Percentiles rank a stretch among this genome's conserved stretches.
phyloP scores from a whole-genome alignment of 2,888 invertebrate species.

The Chrysotoxum bicinctum region DNA sequence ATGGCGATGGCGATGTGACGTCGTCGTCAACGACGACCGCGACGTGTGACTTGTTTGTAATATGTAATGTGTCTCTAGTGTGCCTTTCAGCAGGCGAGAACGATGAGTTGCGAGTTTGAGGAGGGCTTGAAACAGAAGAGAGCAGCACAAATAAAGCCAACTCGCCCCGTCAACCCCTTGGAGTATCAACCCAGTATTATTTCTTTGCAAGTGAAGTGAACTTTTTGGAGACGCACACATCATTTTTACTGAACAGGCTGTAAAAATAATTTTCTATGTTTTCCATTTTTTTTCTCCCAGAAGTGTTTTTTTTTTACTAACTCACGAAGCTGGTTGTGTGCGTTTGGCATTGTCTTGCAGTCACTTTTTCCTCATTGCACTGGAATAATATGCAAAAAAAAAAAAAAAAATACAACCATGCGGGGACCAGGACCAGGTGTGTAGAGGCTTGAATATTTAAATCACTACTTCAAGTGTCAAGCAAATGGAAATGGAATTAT shows the following conservation, averaged over 20 bases:
- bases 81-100: constrained; percentile 66
- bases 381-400: not conserved
- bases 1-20: constrained; percentile 28
- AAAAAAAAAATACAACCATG: not conserved
- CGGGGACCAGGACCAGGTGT: not conserved
- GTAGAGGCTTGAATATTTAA: constrained; percentile 51
- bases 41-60: constrained; percentile 68
- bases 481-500: constrained; percentile 66
- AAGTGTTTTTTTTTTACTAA: not conserved
- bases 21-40: not conserved
- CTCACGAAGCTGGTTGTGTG: not conserved
- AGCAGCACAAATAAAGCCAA: constrained; percentile 53
- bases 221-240: constrained; percentile 37
- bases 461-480: constrained; percentile 65
- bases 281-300: constrained; percentile 15
- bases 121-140: constrained; percentile 45
- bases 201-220: constrained; percentile 9
- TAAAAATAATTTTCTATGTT: constrained; percentile 51
- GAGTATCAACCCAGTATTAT: not conserved
- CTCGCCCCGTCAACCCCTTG: not conserved
- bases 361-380: constrained; percentile 10
- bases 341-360: constrained; percentile 41
- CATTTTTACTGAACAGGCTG: constrained; percentile 21
- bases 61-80: constrained; percentile 73
- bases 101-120: constrained; percentile 59